Conservation (phyloP, 2,888 invertebrate genomes). For the Strigamia maritima region DNA sequence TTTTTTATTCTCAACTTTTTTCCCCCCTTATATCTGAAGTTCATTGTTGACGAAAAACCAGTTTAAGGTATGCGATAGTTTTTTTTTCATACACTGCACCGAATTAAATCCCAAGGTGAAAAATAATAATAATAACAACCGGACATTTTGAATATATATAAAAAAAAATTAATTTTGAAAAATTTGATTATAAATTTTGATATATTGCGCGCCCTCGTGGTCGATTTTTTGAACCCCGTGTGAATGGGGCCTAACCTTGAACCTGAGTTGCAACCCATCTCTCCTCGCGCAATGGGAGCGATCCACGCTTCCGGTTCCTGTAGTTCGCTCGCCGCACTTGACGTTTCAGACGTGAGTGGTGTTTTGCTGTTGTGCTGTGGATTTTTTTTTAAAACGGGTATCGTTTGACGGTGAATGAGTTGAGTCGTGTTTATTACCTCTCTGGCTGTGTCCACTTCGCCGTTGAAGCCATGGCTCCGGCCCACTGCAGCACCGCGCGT, state of each 20-base stretch:
- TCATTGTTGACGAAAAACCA: conserved; percentile 6
- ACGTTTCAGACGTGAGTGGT: not conserved
- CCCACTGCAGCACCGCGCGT: conserved; percentile 6
- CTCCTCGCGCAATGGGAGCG: not conserved
- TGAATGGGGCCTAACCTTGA: not conserved
- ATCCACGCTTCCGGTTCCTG: not conserved
- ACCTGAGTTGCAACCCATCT: not conserved
- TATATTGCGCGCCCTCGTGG: not conserved
- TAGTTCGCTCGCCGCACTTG: not conserved
- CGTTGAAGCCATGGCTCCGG: conserved; percentile 11
- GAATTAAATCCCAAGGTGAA: no score
- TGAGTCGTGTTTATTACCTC: not conserved
- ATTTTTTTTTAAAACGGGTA: not conserved
- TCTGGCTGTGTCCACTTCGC: conserved; percentile 10
- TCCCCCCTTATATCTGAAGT: not conserved
- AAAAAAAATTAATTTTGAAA: no score
- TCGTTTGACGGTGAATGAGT: not conserved
- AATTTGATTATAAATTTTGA: no score
- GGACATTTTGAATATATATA: no score
- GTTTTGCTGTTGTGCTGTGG: not conserved
- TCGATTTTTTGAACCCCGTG: not conserved
- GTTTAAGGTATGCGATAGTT: not conserved
- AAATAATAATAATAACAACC: no score
- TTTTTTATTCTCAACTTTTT: not conserved
- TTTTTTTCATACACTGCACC: not conserved